Evolutionary conservation across 2,888 invertebrate species (phyloP).

Genomic region (Microctonus brassicae): DNA sequence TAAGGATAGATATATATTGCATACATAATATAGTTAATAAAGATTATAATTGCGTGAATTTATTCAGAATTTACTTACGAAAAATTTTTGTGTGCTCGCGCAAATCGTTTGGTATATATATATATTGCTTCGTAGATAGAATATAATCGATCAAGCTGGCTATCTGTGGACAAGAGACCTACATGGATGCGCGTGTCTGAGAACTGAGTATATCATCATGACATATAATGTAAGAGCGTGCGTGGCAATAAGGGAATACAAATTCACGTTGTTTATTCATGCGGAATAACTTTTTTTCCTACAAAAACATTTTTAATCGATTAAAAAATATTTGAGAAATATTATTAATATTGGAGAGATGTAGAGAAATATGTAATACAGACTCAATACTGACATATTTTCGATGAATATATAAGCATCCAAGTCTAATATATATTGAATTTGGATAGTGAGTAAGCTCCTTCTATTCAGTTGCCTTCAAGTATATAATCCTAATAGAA

Average conservation of each 20-base stretch:
- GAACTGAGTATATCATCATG: too few species aligned
- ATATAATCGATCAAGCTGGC: slow-evolving; percentile 35
- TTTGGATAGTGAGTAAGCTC: neutral
- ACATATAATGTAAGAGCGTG: too few species aligned
- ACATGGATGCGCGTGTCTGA: neutral
- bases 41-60: slow-evolving; percentile 26
- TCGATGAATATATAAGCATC: neutral
- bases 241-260: neutral
- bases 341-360: neutral
- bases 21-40: slow-evolving; percentile 6
- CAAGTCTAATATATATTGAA: neutral
- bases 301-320: neutral
- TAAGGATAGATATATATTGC: too few species aligned
- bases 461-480: neutral
- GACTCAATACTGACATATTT: neutral
- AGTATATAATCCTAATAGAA: neutral
- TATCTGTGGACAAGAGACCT: slow-evolving; percentile 37
- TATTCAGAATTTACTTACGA: slow-evolving; percentile 28
- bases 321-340: neutral
- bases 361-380: neutral
- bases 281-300: neutral
- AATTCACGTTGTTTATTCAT: neutral
- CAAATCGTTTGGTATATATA: neutral
- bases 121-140: slow-evolving; percentile 3
- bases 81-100: neutral